These are phyloP conservation scores for Prenolepis imparis DNA, from an alignment of 2,888 invertebrate species.

Conservation along the genomic window DNA sequence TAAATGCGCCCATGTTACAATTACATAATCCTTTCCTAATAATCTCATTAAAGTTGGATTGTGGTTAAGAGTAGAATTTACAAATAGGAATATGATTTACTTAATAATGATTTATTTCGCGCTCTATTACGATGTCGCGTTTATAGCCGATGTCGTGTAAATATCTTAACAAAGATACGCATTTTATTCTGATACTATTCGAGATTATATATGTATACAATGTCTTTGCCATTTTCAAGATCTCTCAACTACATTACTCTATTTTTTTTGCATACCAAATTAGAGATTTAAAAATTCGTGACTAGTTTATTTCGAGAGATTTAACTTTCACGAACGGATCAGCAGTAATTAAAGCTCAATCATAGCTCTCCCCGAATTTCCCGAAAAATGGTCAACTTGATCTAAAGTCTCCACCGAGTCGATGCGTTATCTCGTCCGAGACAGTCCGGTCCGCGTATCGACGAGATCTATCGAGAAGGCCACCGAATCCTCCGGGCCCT, in stretches of 20 bases:
- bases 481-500: slow-evolving; percentile 58
- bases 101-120: slow-evolving; percentile 74
- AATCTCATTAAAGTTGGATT: slow-evolving; percentile 71
- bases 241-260: slow-evolving; percentile 43
- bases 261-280: slow-evolving; percentile 34
- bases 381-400: background rate
- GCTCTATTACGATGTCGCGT: slow-evolving; percentile 57
- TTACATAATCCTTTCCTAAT: slow-evolving; percentile 68
- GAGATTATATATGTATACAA: slow-evolving; percentile 39
- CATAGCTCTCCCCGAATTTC: background rate
- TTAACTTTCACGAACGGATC: background rate
- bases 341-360: background rate
- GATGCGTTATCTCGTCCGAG: background rate
- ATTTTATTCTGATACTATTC: slow-evolving; percentile 58
- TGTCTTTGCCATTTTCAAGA: slow-evolving; percentile 55
- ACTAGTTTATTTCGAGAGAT: background rate
- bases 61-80: slow-evolving; percentile 67
- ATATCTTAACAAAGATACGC: slow-evolving; percentile 68
- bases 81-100: slow-evolving; percentile 75
- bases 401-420: slow-evolving; percentile 13
- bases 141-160: slow-evolving; percentile 68
- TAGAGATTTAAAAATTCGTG: background rate
- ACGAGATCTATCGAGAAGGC: slow-evolving; percentile 24
- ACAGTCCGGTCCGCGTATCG: slow-evolving; percentile 23
- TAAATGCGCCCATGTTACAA: slow-evolving; percentile 36